phyloP scores from a whole-genome alignment of 1,140 invertebrate species.

The Trichogramma pretiosum region DNA sequence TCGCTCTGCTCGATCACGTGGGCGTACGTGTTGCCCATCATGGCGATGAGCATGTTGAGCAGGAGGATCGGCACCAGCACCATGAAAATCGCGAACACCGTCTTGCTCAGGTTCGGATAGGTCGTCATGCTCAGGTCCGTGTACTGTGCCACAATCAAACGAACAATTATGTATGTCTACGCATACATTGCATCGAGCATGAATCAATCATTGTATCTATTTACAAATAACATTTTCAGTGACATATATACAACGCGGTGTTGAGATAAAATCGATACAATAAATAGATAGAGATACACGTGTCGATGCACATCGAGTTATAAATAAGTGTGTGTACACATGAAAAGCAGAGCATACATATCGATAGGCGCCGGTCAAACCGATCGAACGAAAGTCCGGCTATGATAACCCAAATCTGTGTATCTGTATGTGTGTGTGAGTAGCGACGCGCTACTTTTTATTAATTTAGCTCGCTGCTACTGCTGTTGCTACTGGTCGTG shows the following conservation, averaged over 20 bases:
- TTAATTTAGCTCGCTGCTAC: background rate
- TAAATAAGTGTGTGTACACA: background rate
- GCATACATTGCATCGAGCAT: too few relatives aligned
- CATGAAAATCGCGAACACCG: conserved; percentile 95
- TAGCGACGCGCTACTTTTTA: background rate
- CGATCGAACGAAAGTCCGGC: too few relatives aligned
- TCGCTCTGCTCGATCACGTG: conserved; percentile 96
- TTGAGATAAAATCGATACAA: too few relatives aligned
- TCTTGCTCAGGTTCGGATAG: conserved; percentile 84
- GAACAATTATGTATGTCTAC: background rate
- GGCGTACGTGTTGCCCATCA: conserved; percentile 99
- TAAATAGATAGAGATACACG: conserved; percentile 1
- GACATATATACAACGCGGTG: too few relatives aligned
- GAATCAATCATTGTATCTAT: too few relatives aligned
- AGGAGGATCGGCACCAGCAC: conserved; percentile 92
- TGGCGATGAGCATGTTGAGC: conserved; percentile 96
- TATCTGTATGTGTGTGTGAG: too few relatives aligned
- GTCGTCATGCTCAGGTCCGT: conserved; percentile 78
- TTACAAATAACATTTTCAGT: background rate
- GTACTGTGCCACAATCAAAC: conserved; percentile 73
- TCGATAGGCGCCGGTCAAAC: too few relatives aligned
- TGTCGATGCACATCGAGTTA: background rate
- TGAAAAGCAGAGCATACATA: background rate
- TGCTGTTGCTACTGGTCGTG: too few relatives aligned
- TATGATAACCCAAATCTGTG: too few relatives aligned